Base-by-base conservation (phyloP, 2,113 vertebrate species). In the Petrocephalus microphthalmus region DNA sequence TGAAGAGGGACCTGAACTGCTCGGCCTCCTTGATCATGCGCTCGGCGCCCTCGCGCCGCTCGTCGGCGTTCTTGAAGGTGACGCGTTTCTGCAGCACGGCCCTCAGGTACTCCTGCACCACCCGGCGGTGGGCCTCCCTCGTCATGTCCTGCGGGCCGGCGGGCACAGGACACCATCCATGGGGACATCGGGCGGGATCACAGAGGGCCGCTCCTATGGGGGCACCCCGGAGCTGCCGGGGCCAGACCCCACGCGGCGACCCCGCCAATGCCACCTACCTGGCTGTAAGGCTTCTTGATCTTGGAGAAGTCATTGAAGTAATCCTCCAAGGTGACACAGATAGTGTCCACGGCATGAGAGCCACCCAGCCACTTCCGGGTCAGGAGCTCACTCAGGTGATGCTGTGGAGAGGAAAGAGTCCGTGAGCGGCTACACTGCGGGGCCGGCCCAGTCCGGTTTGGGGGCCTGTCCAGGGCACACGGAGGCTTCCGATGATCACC, bases 241-340 rank as follows among this genome's bases (percentile, higher is more conserved):
- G 78, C 11, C 20, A 45, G 60, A 8, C n/a, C n/a, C n/a, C 7
- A n/a, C 11, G 60, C n/a, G 3, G 0, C 20, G 7, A 42, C 2
- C 19, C 45, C 2, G 7, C 60, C 11, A 3, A 11, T 10, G 60
- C 25, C 0, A 10, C 91, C 64, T 93, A 99, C 98, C 98, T 97
- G 96, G 92, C 96, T 98, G 88, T 96, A 99, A 0, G 98, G 98
- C 87, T 96, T 98, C 93, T 99, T 99, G 91, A 99, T 98, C 92
- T 94, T 98, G 93, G 98, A 96, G 92, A 99, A 99, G 93, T 99
- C 98, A 56, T 97, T 98, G 93, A 99, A 99, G 92, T 99, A 99
- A 92, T 99, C 98, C 91, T 99, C 98, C 87, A 99, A 96, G 0
- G 98, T 99, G 92, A 99, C 98, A 91, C 98, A 99, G 93, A 99